Evolutionary conservation across 2,888 invertebrate species (phyloP).

Genomic region (Eupithecia abbreviata): DNA sequence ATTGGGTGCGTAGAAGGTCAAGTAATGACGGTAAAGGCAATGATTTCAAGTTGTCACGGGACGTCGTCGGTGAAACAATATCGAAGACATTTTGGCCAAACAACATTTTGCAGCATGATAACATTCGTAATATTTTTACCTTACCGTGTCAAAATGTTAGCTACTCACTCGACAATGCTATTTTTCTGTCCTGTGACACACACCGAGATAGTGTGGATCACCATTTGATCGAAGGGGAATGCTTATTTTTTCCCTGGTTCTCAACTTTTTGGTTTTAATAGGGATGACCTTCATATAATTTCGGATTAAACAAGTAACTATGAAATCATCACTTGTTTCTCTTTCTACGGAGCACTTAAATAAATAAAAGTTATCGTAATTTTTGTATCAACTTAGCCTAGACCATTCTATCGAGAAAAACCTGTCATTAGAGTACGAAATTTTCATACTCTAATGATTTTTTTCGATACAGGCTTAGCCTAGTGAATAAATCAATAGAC

Average conservation of each 20-base stretch:
- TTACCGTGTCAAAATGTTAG: too few relatives aligned
- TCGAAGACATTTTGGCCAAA: neutral
- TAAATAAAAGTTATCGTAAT: neutral
- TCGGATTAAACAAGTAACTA: neutral
- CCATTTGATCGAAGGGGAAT: too few relatives aligned
- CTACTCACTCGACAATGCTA: too few relatives aligned
- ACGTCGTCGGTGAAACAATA: neutral
- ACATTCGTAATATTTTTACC: too few relatives aligned
- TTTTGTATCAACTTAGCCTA: neutral
- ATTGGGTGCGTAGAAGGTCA: neutral
- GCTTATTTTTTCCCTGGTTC: neutral
- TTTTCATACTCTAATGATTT: too few relatives aligned
- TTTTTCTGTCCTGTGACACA: too few relatives aligned
- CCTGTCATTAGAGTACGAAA: neutral
- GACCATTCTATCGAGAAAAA: neutral
- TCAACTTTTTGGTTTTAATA: neutral
- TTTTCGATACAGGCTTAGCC: too few relatives aligned
- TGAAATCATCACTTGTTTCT: neutral
- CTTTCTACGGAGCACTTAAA: neutral
- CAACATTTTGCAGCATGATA: neutral
- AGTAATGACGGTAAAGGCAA: neutral
- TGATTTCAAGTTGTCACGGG: neutral
- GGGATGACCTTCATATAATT: neutral
- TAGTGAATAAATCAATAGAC: too few relatives aligned
- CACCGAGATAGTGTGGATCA: neutral